phyloP scores from a whole-genome alignment of 2,113 vertebrate genomes.

The Prunella fulvescens region DNA sequence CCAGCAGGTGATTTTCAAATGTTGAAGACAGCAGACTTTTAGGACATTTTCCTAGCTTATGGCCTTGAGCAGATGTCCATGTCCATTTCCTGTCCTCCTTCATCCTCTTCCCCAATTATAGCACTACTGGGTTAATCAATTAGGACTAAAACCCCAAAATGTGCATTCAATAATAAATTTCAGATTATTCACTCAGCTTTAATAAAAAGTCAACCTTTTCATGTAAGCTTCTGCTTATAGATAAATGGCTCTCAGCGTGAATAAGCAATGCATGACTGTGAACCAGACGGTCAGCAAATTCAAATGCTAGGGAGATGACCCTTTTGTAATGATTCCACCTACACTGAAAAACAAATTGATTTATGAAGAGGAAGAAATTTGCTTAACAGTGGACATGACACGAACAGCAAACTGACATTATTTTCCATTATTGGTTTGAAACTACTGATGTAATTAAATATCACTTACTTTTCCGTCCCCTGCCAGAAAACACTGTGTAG shows the following conservation, averaged over 20 bases:
- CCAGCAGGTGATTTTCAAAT: not conserved
- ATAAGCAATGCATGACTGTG: not conserved
- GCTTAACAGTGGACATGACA: not conserved
- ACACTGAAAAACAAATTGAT: not conserved
- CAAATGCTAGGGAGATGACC: not conserved
- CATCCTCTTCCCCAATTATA: accelerated
- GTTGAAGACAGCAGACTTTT: not conserved
- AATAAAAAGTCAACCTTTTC: not conserved
- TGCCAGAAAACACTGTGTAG: not conserved
- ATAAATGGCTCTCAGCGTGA: not conserved
- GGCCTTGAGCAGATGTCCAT: accelerated
- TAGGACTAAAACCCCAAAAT: not conserved
- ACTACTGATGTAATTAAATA: conserved; percentile 7
- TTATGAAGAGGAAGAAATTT: conserved; percentile 3
- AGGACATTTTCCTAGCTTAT: not conserved
- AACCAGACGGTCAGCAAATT: not conserved
- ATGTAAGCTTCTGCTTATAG: not conserved
- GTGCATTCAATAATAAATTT: not conserved
- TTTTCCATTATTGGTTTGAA: not conserved
- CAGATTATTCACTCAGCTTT: not conserved
- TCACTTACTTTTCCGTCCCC: not conserved
- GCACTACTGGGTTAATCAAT: not conserved
- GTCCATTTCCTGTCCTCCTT: accelerated
- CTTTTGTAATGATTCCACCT: not conserved
- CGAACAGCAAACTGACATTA: not conserved